A percentile compares a stretch with the other conserved stretches of the same genome.
phyloP scores from a whole-genome alignment of 2,113 vertebrate species.

The Alethe castanea region DNA sequence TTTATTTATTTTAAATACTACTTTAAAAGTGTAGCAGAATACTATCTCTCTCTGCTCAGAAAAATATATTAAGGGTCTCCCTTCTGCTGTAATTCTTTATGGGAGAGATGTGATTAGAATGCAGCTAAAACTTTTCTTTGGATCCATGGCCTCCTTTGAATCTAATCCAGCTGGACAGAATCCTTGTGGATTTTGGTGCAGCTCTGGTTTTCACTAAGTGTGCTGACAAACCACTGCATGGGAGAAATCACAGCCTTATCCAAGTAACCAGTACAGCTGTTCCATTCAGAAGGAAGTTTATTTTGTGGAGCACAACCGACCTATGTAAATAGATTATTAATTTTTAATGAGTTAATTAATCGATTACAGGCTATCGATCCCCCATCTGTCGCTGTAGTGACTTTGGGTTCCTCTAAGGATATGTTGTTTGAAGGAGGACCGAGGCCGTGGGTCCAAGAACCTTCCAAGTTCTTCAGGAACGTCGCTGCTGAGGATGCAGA shows the following conservation, averaged over 20 bases:
- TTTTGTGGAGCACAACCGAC: background rate
- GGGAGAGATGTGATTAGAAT: background rate
- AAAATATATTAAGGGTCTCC: background rate
- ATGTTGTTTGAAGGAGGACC: conserved; percentile 93
- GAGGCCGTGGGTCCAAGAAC: conserved; percentile 91
- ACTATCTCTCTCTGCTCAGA: background rate
- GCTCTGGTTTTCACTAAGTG: background rate
- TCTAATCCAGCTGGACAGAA: background rate
- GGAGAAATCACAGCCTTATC: background rate
- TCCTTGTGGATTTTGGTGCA: background rate
- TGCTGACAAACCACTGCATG: background rate
- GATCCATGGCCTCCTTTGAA: background rate
- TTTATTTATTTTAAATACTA: background rate
- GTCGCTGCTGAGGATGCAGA: conserved; percentile 75
- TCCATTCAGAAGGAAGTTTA: background rate
- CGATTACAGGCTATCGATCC: conserved; percentile 84
- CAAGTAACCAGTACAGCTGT: background rate
- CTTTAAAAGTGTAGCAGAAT: background rate
- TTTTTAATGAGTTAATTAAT: background rate
- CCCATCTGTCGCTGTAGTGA: conserved; percentile 84
- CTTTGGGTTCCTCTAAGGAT: conserved; percentile 93
- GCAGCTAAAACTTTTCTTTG: background rate
- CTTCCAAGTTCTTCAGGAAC: conserved; percentile 90
- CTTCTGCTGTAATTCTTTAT: background rate
- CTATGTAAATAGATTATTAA: background rate